Evolutionary conservation across 2,113 vertebrate genomes (phyloP).

Genomic region (Sceloporus tristichus): DNA sequence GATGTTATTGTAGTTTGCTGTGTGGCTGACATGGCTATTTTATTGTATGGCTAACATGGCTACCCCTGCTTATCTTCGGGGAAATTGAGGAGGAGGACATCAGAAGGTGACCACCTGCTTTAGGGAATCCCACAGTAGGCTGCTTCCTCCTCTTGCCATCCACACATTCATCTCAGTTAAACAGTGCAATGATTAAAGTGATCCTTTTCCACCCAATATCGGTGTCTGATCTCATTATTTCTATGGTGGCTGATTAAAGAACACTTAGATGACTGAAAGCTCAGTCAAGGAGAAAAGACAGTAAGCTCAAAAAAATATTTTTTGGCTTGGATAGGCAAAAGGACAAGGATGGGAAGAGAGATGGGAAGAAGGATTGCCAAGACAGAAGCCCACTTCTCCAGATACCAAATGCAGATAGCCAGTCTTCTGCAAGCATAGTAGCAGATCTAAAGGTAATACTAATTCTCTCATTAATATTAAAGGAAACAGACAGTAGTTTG

Average conservation of each 20-base stretch:
- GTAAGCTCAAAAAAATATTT: background rate
- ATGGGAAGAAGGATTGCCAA: background rate
- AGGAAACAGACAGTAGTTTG: background rate
- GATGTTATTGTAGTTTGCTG: too few species aligned
- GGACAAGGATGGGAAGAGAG: background rate
- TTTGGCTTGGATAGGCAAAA: background rate
- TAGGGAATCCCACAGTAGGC: too few species aligned
- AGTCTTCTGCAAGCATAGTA: background rate
- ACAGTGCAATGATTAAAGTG: too few species aligned
- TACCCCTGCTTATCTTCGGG: too few species aligned
- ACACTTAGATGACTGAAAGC: background rate
- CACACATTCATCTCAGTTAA: too few species aligned
- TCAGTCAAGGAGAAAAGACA: background rate
- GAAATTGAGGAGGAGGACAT: too few species aligned
- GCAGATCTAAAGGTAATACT: background rate
- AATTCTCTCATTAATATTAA: background rate
- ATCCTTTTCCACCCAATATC: too few species aligned
- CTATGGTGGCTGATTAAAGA: background rate
- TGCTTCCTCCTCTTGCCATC: too few species aligned
- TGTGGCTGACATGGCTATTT: too few species aligned
- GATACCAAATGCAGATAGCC: background rate
- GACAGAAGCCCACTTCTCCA: background rate
- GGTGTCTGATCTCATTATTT: too few species aligned
- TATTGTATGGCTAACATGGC: too few species aligned
- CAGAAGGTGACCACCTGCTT: too few species aligned